A percentile compares a stretch with the other conserved stretches of the same genome.
Conservation (phyloP, 1,140 invertebrate genomes). For the Heliothis virescens region DNA sequence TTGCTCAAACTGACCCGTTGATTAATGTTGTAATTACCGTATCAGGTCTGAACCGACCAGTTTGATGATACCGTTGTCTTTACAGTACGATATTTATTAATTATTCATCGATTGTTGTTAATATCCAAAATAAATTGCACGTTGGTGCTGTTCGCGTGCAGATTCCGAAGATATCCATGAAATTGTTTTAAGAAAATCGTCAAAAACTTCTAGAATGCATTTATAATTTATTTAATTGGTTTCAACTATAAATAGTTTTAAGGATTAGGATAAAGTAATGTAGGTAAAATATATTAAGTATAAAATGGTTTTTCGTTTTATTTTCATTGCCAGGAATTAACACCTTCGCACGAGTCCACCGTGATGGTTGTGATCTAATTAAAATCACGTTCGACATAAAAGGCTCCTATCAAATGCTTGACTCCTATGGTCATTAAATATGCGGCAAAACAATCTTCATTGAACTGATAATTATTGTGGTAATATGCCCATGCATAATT, state of each 20-base stretch:
- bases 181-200: neutral
- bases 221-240: slow-evolving; percentile 50
- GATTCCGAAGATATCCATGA: neutral
- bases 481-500: slow-evolving; percentile 52
- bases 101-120: neutral
- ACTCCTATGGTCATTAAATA: slow-evolving; percentile 21
- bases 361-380: neutral
- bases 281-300: neutral
- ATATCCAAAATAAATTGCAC: too few relatives aligned
- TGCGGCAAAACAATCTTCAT: slow-evolving; percentile 41
- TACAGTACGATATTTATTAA: neutral
- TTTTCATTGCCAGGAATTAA: too few relatives aligned
- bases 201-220: slow-evolving; percentile 27
- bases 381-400: neutral
- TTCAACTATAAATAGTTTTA: slow-evolving; percentile 13
- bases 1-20: too few relatives aligned
- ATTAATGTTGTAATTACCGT: neutral
- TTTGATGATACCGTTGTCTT: neutral
- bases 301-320: too few relatives aligned
- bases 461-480: slow-evolving; percentile 30
- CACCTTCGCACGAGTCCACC: too few relatives aligned
- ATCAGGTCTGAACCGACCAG: neutral
- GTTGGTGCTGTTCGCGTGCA: too few relatives aligned
- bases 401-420: slow-evolving; percentile 2
- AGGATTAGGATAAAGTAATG: slow-evolving; percentile 1